Base-by-base conservation (phyloP, 2,113 vertebrate genomes). In the Rhinopomastus cyanomelas region DNA sequence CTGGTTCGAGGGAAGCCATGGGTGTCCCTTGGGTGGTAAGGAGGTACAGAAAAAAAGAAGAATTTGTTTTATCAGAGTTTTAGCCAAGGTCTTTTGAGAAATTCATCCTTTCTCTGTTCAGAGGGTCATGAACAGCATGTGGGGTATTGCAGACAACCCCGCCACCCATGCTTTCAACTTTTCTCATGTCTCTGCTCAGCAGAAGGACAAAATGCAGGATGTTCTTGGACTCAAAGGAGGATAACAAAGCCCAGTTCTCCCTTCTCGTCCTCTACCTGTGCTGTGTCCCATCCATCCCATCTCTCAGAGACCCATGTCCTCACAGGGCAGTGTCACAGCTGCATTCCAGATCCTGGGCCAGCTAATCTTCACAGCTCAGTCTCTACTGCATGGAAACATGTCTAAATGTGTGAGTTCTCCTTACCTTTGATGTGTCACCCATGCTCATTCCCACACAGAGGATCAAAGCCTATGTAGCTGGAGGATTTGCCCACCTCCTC, bases 261-360 rank as follows among this genome's bases (percentile, higher is more conserved):
- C 14, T 30, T n/a, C 12, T 29, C 3, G 51, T 65, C 21, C 48
- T 65, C 66, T 2, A 5, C 14, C 46, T 61, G 10, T 1, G 1
- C 53, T 0, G 0, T 60, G 53, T 11, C 6, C 11, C 32, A 5
- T 60, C n/a, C 3, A 3, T n/a, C 34, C 20, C n/a, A 5, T 9
- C 23, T 9, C 23, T 49, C 12, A 16, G 36, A 42, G 34, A 73
- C 48, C 27, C 29, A 6, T 20, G 15, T 32, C 39, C 49, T 76
- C 32, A 13, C 27, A 49, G 37, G 29, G 7, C 2, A 2, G 29
- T 21, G 30, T 85, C 27, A 17, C 79, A 68, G 25, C 51, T 67
- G 26, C 37, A 0, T 19, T 8, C 11, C 2, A 2, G 30, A n/a
- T 48, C 44, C 81, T 65, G 25, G 20, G 23, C 6, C 34, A 68